A percentile compares a stretch with the other conserved stretches of the same genome.
These are phyloP conservation scores for Agrochola lota DNA, from an alignment of 2,888 invertebrate species.

Conservation along the genomic window DNA sequence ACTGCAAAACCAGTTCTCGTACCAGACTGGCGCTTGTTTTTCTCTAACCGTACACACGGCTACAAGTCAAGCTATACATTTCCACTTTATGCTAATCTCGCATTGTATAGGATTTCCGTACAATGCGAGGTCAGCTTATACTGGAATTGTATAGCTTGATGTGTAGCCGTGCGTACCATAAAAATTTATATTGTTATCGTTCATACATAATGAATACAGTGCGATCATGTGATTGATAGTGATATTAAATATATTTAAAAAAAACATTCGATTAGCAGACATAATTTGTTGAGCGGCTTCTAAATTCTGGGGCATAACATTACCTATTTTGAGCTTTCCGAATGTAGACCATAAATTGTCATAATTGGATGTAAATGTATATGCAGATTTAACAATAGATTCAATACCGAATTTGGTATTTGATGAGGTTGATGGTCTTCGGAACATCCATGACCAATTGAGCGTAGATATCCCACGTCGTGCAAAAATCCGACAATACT, in stretches of 20 bases:
- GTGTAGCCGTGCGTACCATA: too few relatives aligned
- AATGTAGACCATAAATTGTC: background rate
- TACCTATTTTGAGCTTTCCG: background rate
- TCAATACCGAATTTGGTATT: background rate
- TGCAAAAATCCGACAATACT: background rate
- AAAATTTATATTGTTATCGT: slow-evolving; percentile 5
- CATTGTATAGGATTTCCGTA: too few relatives aligned
- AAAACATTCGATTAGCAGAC: background rate
- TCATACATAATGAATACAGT: slow-evolving; percentile 24
- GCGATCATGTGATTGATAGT: slow-evolving; percentile 21
- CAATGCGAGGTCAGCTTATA: too few relatives aligned
- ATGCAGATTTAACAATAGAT: background rate
- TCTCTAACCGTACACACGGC: background rate
- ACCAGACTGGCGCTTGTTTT: background rate
- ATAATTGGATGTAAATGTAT: background rate
- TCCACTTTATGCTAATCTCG: too few relatives aligned
- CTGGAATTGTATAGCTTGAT: too few relatives aligned
- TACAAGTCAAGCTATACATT: too few relatives aligned
- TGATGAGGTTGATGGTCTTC: background rate
- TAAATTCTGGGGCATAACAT: slow-evolving; percentile 4
- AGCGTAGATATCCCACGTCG: background rate
- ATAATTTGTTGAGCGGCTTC: background rate
- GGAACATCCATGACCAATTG: background rate
- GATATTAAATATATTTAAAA: background rate
- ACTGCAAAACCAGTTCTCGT: slow-evolving; percentile 1